Evolutionary conservation across 1,140 invertebrate genomes (phyloP), one percentile per base, ranked within the genome.

Genomic region (Trichonephila inaurata): DNA sequence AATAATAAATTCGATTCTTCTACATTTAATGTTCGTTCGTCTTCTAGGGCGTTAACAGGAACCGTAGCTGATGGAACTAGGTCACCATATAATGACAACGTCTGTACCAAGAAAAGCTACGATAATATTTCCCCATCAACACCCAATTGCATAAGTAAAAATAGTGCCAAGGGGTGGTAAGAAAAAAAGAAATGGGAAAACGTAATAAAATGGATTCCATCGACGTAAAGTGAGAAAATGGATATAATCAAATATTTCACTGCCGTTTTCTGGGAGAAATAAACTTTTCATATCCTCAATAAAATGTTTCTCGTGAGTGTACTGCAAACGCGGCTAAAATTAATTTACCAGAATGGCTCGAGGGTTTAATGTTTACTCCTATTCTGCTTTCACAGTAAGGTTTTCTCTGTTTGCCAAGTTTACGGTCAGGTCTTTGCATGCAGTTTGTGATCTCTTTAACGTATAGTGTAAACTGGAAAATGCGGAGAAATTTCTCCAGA

Each of bases 1-100:
- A 77, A 77, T 77, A 77, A 77, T 28, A 77, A 77, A 77, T 77
- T 77, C 69, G 69, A 77, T 77, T 77, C 28, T 24, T 12, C 28
- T 6, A 24, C 69, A 77, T 77, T 77, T 28, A 77, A 77, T 77
- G 28, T 28, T 77, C 28, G 69, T 69, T 69, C 64, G 21, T 4
- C 4, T 69, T 69, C 3, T 12, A 40, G 16, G 69, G 69, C 14
- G 28, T 77, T 77, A 77, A 77, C 69, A 33, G 69, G 28, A 77
- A 77, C 69, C 24, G 28, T 33, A 10, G 14, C 28, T 40, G 69
- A 40, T 40, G 28, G 14, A 77, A 40, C 69, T 2, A 16, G 28
- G 6, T 28, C 69, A 24, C 69, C 16, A 40, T 14, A 77, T 77
- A 77, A 77, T 77, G 28, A 77, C 28, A 28, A 77, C 10, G n/a